Percentiles rank a stretch among this genome's conserved stretches.
Conservation (phyloP, 2,888 invertebrate genomes). For the Meandrusa payeni region DNA sequence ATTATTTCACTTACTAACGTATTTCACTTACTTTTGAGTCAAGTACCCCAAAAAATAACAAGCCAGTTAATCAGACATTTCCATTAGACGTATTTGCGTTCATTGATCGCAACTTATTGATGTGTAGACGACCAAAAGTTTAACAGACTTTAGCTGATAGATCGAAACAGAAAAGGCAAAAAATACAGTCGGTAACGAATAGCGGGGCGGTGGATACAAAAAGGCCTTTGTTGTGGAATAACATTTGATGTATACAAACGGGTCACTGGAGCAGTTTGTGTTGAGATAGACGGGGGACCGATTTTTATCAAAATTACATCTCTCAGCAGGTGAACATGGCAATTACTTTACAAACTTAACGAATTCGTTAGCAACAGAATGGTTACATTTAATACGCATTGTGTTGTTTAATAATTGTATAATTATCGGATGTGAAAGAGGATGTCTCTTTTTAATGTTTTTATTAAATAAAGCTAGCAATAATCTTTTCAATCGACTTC, state of each 20-base stretch:
- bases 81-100: background rate
- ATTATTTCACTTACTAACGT: too few species aligned
- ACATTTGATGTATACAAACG: constrained; percentile 52
- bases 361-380: background rate
- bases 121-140: background rate
- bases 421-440: too few species aligned
- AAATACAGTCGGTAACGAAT: constrained; percentile 37
- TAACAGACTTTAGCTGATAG: constrained; percentile 11
- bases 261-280: constrained; percentile 60
- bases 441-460: too few species aligned
- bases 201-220: constrained; percentile 41
- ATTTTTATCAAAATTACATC: constrained; percentile 68
- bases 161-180: constrained; percentile 24
- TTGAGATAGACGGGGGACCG: constrained; percentile 48
- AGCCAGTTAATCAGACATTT: background rate
- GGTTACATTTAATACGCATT: background rate
- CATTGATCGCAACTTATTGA: background rate
- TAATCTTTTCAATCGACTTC: too few species aligned
- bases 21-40: too few species aligned
- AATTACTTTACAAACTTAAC: constrained; percentile 31
- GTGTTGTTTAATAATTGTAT: too few species aligned
- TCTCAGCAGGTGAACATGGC: constrained; percentile 55
- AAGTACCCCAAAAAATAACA: too few species aligned
- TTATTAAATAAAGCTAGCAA: too few species aligned
- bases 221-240: constrained; percentile 50